Evolutionary conservation across 2,888 invertebrate genomes (phyloP).

Genomic region (Conistra vaccinii): DNA sequence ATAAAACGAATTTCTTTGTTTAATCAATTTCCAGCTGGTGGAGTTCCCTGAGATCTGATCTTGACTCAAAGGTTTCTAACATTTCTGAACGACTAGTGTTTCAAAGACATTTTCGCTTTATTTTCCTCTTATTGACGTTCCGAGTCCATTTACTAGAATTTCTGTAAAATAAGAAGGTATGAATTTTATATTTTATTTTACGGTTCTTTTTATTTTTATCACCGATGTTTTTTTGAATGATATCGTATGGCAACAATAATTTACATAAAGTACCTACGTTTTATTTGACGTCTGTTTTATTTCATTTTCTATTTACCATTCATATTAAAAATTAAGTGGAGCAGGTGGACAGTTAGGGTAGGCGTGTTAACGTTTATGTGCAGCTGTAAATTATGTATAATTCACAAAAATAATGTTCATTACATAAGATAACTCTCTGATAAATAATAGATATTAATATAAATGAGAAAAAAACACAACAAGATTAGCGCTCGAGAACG

Average conservation of each 20-base stretch:
- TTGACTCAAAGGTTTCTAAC: constrained; percentile 39
- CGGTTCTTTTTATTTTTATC: constrained; percentile 17
- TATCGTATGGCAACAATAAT: constrained; percentile 14
- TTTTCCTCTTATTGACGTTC: constrained; percentile 34
- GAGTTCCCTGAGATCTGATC: constrained; percentile 30
- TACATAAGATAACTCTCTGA: background rate
- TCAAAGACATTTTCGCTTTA: constrained; percentile 45
- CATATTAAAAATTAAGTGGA: background rate
- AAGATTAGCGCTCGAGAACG: background rate
- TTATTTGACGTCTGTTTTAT: constrained; percentile 10
- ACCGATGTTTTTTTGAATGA: constrained; percentile 1
- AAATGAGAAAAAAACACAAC: background rate
- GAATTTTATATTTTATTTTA: constrained; percentile 42
- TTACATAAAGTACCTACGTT: constrained; percentile 3
- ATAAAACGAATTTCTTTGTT: constrained; percentile 23
- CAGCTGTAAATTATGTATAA: background rate
- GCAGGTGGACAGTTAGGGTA: background rate
- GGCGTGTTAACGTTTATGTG: background rate
- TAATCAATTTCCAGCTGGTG: constrained; percentile 23
- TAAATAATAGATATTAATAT: background rate
- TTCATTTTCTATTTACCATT: background rate
- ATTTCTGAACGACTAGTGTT: constrained; percentile 39
- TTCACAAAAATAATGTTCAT: background rate
- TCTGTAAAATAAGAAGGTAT: constrained; percentile 21
- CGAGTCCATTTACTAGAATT: constrained; percentile 15